Conservation (phyloP, 2,888 invertebrate species). For the Heliconius sara region DNA sequence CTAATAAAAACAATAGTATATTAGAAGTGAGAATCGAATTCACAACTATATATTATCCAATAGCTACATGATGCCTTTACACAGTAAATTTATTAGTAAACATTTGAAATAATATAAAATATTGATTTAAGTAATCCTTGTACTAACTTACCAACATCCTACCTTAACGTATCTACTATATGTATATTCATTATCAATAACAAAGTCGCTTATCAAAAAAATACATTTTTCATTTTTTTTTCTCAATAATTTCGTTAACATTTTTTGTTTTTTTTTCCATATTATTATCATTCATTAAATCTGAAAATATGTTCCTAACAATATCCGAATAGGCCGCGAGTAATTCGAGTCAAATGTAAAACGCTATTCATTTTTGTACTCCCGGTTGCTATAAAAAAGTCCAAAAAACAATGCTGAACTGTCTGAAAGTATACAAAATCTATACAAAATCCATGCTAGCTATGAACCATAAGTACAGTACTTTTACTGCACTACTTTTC, state of each 20-base stretch:
- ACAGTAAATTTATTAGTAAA: slow-evolving; percentile 18
- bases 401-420: background rate
- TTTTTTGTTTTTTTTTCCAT: slow-evolving; percentile 17
- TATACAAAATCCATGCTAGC: background rate
- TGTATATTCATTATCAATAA: slow-evolving; percentile 34
- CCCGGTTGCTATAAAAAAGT: background rate
- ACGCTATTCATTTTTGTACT: slow-evolving; percentile 35
- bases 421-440: background rate
- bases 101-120: slow-evolving; percentile 40
- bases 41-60: background rate
- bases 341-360: slow-evolving; percentile 55
- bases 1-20: background rate
- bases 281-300: slow-evolving; percentile 35
- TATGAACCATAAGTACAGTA: background rate
- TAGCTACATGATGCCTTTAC: background rate
- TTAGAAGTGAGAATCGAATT: background rate
- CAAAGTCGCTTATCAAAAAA: slow-evolving; percentile 48
- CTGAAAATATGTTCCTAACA: slow-evolving; percentile 48
- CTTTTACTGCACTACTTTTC: too few species aligned
- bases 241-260: slow-evolving; percentile 41
- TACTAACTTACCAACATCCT: slow-evolving; percentile 30
- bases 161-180: slow-evolving; percentile 24
- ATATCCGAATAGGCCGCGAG: slow-evolving; percentile 59
- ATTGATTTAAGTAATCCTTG: slow-evolving; percentile 39
- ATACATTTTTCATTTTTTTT: slow-evolving; percentile 42